Conservation (phyloP, 1,140 invertebrate species). For the Aricia agestis region DNA sequence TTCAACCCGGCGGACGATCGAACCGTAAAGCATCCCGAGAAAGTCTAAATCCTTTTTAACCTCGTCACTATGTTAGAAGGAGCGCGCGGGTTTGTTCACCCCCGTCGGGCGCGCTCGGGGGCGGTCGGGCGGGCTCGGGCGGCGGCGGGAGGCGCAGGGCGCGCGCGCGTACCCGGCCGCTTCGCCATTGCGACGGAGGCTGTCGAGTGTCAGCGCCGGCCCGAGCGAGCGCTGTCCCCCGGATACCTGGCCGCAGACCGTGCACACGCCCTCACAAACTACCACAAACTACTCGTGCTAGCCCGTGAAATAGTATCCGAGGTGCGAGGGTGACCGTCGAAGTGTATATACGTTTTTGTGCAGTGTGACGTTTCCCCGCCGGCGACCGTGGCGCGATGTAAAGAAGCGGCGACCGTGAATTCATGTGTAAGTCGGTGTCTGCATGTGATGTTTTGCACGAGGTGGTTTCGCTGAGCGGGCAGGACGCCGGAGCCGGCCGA, state of each 20-base stretch:
- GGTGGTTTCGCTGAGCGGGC: background rate
- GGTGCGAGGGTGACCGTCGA: conserved; percentile 30
- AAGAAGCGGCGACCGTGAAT: conserved; percentile 67
- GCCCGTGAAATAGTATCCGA: conserved; percentile 5
- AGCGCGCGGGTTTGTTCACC: conserved; percentile 72
- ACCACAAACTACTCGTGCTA: conserved; percentile 21
- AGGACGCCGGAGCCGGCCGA: background rate
- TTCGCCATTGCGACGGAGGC: conserved; percentile 73
- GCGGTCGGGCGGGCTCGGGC: conserved; percentile 55
- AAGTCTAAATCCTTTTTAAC: conserved; percentile 73
- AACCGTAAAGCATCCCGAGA: conserved; percentile 62
- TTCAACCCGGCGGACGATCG: conserved; percentile 40
- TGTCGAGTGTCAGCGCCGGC: conserved; percentile 68
- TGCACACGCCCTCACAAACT: conserved; percentile 50
- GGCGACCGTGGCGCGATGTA: conserved; percentile 71
- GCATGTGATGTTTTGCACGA: conserved; percentile 49
- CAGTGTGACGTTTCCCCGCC: conserved; percentile 53
- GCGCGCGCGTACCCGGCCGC: conserved; percentile 71
- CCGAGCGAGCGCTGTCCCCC: conserved; percentile 55
- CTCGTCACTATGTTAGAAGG: conserved; percentile 69
- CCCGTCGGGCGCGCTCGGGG: conserved; percentile 54
- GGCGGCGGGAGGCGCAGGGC: conserved; percentile 62
- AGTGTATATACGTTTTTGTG: conserved; percentile 45
- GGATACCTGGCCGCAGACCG: conserved; percentile 44
- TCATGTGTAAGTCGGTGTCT: conserved; percentile 71